Evolutionary conservation across 2,113 vertebrate species (phyloP), one percentile per base, ranked within the genome.

Genomic region (Genyomyrus donnyi): DNA sequence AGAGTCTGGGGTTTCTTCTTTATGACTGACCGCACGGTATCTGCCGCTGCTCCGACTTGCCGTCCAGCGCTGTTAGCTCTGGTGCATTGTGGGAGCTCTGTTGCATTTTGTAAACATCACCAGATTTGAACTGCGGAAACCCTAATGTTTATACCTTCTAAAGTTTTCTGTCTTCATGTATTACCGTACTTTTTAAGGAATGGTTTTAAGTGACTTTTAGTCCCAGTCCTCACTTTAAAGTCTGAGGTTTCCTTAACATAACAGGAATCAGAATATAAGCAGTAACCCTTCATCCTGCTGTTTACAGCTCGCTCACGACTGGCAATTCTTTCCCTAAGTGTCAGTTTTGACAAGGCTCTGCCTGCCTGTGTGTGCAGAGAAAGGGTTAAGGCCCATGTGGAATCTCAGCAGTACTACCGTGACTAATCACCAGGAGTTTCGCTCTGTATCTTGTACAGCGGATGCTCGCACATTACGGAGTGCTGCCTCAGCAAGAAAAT

Each of bases 401-500:
- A 95, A 92, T 90, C 94, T 93, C 95, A 93, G 92, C 91, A 91
- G 94, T 94, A 94, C 95, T 94, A 93, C 94, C 93, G 89, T 96
- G 95, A 95, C 95, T 96, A 95, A 96, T 95, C 93, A 92, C 92
- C 94, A 94, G 93, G 95, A 94, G 95, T 95, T 95, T 95, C 94
- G 94, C 94, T 95, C 94, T 95, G 94, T 96, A 95, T 96, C 94
- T 95, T 93, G 93, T 94, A 94, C 95, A 95, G 94, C 95, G 95
- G 95, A 95, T 95, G 94, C 94, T 94, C 95, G 95, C 96, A 95
- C 96, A 95, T 95, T 93, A 94, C 92, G 46, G 88, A 90, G 80
- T 95, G 95, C 95, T 95, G 93, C 91, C 95, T 96, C 95, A 96
- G 95, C 95, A 95, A 93, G 94, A 95, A 94, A 94, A 92, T 91